phyloP scores from a whole-genome alignment of 2,888 invertebrate genomes.

The Caenorhabditis macrosperma region DNA sequence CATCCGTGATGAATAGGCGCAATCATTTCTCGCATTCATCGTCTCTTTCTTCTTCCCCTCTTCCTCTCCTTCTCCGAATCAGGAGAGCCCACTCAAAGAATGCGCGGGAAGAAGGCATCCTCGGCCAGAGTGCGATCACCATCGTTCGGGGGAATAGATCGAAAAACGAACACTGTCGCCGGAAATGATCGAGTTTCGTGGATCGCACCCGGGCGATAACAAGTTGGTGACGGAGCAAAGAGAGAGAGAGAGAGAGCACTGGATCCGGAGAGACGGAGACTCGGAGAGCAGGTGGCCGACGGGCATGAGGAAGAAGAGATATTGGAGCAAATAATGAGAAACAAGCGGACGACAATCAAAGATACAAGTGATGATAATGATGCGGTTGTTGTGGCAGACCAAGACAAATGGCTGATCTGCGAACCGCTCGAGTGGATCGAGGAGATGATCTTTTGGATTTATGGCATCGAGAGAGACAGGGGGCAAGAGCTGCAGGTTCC shows the following conservation, averaged over 20 bases:
- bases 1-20: constrained; percentile 42
- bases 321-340: constrained; percentile 29
- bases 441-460: no score
- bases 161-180: constrained; percentile 10
- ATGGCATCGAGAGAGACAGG: not conserved
- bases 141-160: not conserved
- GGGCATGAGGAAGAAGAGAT: constrained; percentile 24
- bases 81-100: not conserved
- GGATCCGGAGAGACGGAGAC: constrained; percentile 63
- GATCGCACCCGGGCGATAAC: constrained; percentile 38
- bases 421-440: not conserved
- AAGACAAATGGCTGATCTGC: constrained; percentile 20
- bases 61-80: not conserved
- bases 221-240: constrained; percentile 29
- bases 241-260: constrained; percentile 10
- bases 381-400: constrained; percentile 18
- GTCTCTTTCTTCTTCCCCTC: constrained; percentile 81
- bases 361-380: constrained; percentile 33
- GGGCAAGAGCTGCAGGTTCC: no score
- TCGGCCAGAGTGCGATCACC: constrained; percentile 20
- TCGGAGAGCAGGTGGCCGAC: constrained; percentile 27
- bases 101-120: no score
- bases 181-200: constrained; percentile 15
- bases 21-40: constrained; percentile 85
- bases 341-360: constrained; percentile 30